Evolutionary conservation across 2,797 vertebrate species (phyloP), one percentile per base, ranked within the genome.

Genomic region (Anguilla pacifica): DNA sequence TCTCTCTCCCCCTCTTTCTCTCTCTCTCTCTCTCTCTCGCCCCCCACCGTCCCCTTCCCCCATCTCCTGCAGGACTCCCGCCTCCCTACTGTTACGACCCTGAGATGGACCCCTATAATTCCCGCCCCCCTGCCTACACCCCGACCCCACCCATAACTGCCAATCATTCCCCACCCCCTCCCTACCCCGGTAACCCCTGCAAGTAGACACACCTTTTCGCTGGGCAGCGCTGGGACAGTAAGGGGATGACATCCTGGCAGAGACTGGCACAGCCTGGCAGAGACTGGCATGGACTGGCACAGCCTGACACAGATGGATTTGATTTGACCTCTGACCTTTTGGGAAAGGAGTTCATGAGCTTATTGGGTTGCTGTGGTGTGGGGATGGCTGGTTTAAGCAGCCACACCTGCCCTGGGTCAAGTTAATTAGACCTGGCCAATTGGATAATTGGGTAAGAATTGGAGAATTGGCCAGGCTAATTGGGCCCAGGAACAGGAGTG

Each of bases 101-200:
- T 0, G 97, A 98, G 95, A 97, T 97, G 97, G 96, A 97, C 85
- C 93, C 95, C 39, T 88, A 94, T 6, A 91, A 94, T 15, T 93
- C 97, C 35, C 94, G 95, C 88, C 98, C 97, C 0, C 98, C 98
- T 6, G 97, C 97, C 0, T 99, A 98, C 88, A 97, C 97, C 6
- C 95, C 97, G 0, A 93, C 96, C 5, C 96, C 96, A 88, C 94
- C 96, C 88, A 88, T 89, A 84, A 91, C 93, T 0, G 90, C 92
- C 74, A 96, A 93, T 89, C 95, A 94, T 91, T 96, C 97, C 1
- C 96, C 97, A 0, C 97, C 97, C 1, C 97, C 98, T 89, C 97
- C 98, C 0, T 98, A 98, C 85, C 96, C 98, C 0, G 97, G 97
- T 81, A 96, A 93, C 91, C 93, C 94, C 89, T 93, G 94, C 88